Percentiles rank a stretch among this genome's conserved stretches.
Evolutionary conservation across 2,113 vertebrate species (phyloP).

Genomic region (Lathamus discolor): DNA sequence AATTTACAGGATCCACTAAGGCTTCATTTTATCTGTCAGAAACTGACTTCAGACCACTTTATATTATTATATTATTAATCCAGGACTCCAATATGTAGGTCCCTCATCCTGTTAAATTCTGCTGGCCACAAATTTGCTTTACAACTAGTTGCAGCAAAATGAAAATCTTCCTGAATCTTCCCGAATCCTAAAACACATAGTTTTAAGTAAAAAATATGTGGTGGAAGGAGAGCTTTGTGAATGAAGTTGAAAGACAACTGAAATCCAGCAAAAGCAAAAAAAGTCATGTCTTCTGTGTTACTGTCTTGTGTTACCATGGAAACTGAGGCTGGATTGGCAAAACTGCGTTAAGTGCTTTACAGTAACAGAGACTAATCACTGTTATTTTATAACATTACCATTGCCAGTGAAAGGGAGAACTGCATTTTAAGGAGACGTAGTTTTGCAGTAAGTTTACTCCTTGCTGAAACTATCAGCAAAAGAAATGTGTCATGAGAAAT

Average conservation of each 20-base stretch:
- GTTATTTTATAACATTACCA: constrained; percentile 71
- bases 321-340: constrained; percentile 72
- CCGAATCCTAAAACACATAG: background rate
- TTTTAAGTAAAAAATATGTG: background rate
- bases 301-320: constrained; percentile 67
- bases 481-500: constrained; percentile 43
- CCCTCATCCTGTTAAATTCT: background rate
- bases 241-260: constrained; percentile 19
- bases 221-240: background rate
- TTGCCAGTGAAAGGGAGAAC: constrained; percentile 31
- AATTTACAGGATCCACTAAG: background rate
- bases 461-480: constrained; percentile 43
- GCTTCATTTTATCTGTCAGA: background rate
- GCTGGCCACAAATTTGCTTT: background rate
- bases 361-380: constrained; percentile 74
- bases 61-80: background rate
- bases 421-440: constrained; percentile 26
- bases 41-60: background rate
- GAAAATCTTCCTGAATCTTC: background rate
- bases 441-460: constrained; percentile 45
- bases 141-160: background rate
- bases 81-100: background rate
- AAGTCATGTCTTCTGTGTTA: background rate
- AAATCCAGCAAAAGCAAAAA: constrained; percentile 37
- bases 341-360: constrained; percentile 70